These are phyloP conservation scores for Blastomussa wellsi DNA, from an alignment of 92 coral and sea anemone species.

Conservation along the genomic window DNA sequence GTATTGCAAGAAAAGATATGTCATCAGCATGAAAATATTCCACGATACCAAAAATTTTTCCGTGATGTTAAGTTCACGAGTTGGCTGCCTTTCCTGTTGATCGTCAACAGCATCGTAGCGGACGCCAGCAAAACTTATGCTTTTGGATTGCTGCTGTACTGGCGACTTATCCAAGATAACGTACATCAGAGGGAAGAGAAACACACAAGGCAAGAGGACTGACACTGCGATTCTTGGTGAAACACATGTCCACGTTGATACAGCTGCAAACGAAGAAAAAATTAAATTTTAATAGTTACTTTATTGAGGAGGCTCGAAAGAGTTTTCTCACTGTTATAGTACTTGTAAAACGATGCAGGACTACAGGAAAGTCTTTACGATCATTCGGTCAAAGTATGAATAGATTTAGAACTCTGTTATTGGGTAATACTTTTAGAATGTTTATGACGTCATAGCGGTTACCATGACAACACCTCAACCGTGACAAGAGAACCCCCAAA, in stretches of 20 bases:
- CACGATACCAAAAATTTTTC: not conserved
- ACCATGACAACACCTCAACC: too few relatives aligned
- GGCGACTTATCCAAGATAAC: not conserved
- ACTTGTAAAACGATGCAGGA: too few relatives aligned
- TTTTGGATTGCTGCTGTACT: not conserved
- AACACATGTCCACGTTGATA: constrained; percentile 19
- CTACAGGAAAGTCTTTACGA: too few relatives aligned
- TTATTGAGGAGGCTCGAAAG: too few relatives aligned
- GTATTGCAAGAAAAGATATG: constrained; percentile 6
- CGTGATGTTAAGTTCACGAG: not conserved
- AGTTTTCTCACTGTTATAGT: too few relatives aligned
- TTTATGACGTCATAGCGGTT: too few relatives aligned
- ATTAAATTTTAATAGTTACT: not conserved
- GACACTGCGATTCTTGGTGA: constrained; percentile 10
- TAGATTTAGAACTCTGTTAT: too few relatives aligned
- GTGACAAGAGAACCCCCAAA: too few relatives aligned
- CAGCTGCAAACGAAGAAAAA: not conserved
- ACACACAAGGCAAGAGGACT: not conserved
- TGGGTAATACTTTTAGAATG: too few relatives aligned
- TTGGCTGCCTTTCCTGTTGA: not conserved
- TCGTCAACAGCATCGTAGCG: not conserved
- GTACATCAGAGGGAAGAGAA: not conserved
- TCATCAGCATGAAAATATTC: not conserved
- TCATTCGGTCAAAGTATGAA: too few relatives aligned
- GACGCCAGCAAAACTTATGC: not conserved